Evolutionary conservation across 2,797 vertebrate genomes (phyloP), one percentile per base, ranked within the genome.

Genomic region (Okamejei kenojei): DNA sequence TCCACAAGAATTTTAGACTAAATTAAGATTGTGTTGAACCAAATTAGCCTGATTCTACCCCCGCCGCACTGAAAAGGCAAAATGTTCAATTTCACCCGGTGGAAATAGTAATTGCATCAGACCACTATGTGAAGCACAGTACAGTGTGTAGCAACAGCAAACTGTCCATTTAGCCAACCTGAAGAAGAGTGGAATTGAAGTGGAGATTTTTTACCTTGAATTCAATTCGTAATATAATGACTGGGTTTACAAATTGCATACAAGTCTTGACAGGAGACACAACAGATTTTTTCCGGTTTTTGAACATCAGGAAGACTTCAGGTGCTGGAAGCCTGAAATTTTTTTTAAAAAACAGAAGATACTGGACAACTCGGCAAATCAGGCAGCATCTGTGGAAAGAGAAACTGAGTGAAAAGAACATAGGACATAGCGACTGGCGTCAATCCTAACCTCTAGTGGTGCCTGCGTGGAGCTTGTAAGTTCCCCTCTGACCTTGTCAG

Each of bases 211-310:
- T 29, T 45, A 71, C 15, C 38, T 7, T 76, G 17, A 35, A 29
- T 76, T 91, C 21, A 92, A 65, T 32, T 88, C n/a, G 68, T 23
- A 45, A n/a, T 73, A 32, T 90, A 38, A 38, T 90, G 32, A 91
- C 32, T 71, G 3, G 23, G 26, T 73, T 91, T 91, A 74, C 68
- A 91, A 91, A 26, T 17, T 1, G 35, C 38, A 73, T 21, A 74
- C 26, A 54, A 9, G 35, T 17, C 38, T 13, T 29, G 11, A 58
- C 9, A 54, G 29, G 38, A 76, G 68, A 29, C 15, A 2, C 23
- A 23, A 32, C 4, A 13, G 71, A n/a, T 92, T 92, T 8, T n/a
- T 65, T 68, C 84, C 68, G n/a, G 65, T 63, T 68, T 45, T 73
- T 21, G 21, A 73, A 3, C 17, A 23, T 26, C 71, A 73, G 19